phyloP scores from a whole-genome alignment of 2,113 vertebrate species.

The Lophura nycthemera region DNA sequence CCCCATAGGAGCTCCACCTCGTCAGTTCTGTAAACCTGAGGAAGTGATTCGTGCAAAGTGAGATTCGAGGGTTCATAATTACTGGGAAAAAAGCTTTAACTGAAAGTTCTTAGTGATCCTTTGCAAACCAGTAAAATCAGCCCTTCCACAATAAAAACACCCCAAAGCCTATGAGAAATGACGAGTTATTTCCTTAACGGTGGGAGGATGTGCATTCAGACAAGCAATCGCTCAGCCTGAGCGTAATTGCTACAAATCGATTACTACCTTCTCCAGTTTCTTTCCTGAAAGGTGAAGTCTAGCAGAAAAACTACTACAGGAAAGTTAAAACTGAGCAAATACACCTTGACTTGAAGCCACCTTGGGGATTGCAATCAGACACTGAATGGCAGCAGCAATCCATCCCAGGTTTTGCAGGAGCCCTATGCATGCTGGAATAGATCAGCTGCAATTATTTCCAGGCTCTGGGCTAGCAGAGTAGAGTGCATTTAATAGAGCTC shows the following conservation, averaged over 20 bases:
- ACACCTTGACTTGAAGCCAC: background rate
- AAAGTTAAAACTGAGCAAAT: background rate
- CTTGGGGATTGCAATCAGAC: background rate
- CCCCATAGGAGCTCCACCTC: background rate
- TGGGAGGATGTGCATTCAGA: constrained; percentile 6
- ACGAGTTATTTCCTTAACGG: constrained; percentile 53
- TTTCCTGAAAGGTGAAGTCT: background rate
- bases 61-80: constrained; percentile 23
- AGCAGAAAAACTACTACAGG: background rate
- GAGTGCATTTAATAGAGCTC: constrained; percentile 55
- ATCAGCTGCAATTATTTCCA: constrained; percentile 52
- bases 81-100: background rate
- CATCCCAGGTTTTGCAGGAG: constrained; percentile 39
- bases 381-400: background rate
- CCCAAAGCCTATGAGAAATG: constrained; percentile 47
- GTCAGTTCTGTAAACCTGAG: background rate
- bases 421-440: background rate
- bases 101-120: constrained; percentile 1
- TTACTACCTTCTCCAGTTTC: background rate
- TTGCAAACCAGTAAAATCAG: constrained; percentile 18
- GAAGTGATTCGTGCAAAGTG: background rate
- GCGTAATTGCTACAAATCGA: constrained; percentile 23
- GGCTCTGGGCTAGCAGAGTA: constrained; percentile 20
- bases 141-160: constrained; percentile 26
- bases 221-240: constrained; percentile 13